phyloP scores from a whole-genome alignment of 2,888 invertebrate genomes.

The Mimumesa dahlbomi region DNA sequence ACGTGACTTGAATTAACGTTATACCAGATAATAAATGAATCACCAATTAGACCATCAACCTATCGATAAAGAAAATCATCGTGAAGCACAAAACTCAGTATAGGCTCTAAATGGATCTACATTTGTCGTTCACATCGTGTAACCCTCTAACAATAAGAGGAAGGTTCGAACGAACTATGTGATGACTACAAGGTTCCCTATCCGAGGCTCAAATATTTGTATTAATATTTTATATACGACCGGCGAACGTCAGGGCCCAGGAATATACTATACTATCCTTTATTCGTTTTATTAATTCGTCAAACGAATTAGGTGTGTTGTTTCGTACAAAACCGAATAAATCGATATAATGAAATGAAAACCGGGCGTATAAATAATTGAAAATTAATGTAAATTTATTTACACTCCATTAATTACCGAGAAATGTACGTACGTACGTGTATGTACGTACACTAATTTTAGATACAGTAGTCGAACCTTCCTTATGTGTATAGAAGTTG shows the following conservation, averaged over 20 bases:
- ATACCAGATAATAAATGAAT: conserved; percentile 38
- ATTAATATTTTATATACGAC: conserved; percentile 49
- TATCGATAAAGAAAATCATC: conserved; percentile 49
- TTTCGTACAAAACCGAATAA: not conserved
- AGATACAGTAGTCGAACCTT: conserved; percentile 39
- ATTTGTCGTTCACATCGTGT: conserved; percentile 44
- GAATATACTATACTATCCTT: conserved; percentile 11
- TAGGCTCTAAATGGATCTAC: conserved; percentile 39
- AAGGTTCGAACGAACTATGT: conserved; percentile 42
- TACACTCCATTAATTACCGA: no score
- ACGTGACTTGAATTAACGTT: conserved; percentile 3
- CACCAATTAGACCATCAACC: conserved; percentile 51
- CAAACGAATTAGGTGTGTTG: conserved; percentile 4
- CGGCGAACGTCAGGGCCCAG: conserved; percentile 20
- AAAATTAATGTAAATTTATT: no score
- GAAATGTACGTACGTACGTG: no score
- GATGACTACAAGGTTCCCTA: conserved; percentile 16
- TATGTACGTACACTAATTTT: not conserved
- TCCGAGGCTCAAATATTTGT: conserved; percentile 47
- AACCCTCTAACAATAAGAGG: conserved; percentile 32
- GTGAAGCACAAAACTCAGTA: conserved; percentile 44
- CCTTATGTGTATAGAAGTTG: conserved; percentile 28
- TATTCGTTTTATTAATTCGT: conserved; percentile 20
- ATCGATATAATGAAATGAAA: not conserved
- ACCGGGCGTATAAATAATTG: not conserved